Percentiles rank a stretch among this genome's conserved stretches.
Conservation (phyloP, 2,797 vertebrate species). For the Liparis tanakae region DNA sequence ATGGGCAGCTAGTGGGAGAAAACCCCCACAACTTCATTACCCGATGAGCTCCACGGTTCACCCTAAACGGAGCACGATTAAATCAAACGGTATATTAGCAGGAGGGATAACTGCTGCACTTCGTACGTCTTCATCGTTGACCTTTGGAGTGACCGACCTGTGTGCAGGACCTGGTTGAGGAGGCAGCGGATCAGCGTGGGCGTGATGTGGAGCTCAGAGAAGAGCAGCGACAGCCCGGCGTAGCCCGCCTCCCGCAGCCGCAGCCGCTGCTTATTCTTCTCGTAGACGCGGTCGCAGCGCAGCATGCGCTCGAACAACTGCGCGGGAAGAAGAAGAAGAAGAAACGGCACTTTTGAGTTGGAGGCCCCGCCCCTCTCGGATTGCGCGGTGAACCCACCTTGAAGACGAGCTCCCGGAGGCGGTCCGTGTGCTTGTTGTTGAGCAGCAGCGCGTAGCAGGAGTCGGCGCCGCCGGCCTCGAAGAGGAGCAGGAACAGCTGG, state of each 20-base stretch:
- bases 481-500: conserved; percentile 94
- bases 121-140: neutral
- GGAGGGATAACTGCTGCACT: neutral
- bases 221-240: conserved; percentile 90
- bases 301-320: conserved; percentile 96
- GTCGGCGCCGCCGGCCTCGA: conserved; percentile 93
- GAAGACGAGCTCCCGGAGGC: conserved; percentile 91
- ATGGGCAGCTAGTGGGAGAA: neutral
- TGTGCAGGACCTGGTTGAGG: conserved; percentile 92
- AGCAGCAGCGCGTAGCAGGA: conserved; percentile 93
- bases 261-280: conserved; percentile 93
- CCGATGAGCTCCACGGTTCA: neutral
- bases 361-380: neutral
- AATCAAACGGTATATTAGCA: neutral
- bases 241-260: conserved; percentile 94
- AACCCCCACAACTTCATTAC: neutral
- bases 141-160: conserved; percentile 81
- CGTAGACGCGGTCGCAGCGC: conserved; percentile 95
- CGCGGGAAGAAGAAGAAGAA: neutral
- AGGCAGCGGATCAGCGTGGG: conserved; percentile 91
- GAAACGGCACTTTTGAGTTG: neutral
- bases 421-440: conserved; percentile 93
- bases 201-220: conserved; percentile 88
- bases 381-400: conserved; percentile 83
- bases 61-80: neutral